phyloP scores from a whole-genome alignment of 2,888 invertebrate species.

The Thalpophila matura region DNA sequence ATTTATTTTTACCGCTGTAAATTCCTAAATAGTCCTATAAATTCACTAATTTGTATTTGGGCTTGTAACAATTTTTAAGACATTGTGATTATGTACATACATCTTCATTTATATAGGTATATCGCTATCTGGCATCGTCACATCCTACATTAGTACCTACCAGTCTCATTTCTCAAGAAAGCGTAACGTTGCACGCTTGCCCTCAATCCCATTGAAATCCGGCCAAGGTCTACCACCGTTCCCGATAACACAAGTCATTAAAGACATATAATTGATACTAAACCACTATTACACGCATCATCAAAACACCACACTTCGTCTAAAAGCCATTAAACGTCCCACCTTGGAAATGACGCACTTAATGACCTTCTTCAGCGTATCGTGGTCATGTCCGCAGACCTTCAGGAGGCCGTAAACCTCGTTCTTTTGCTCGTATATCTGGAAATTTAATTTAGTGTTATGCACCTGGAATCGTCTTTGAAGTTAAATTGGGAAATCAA shows the following conservation, averaged over 20 bases:
- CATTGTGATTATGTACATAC: too few species aligned
- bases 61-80: too few species aligned
- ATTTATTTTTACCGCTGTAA: too few species aligned
- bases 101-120: background rate
- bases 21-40: too few species aligned
- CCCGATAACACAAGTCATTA: constrained; percentile 14
- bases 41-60: too few species aligned
- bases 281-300: constrained; percentile 2
- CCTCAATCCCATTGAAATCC: constrained; percentile 4
- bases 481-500: constrained; percentile 32
- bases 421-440: constrained; percentile 81
- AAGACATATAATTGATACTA: constrained; percentile 26
- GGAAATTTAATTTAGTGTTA: constrained; percentile 63
- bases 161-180: background rate
- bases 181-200: background rate
- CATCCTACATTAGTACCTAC: background rate
- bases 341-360: constrained; percentile 89
- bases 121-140: background rate
- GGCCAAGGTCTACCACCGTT: constrained; percentile 11
- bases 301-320: constrained; percentile 20
- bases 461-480: constrained; percentile 39
- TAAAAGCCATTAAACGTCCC: constrained; percentile 33
- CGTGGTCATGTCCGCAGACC: constrained; percentile 86
- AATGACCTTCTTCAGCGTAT: constrained; percentile 85
- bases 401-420: constrained; percentile 82